Evolutionary conservation across 2,797 vertebrate genomes (phyloP), one percentile per base, ranked within the genome.

Genomic region (Halcyon badia): DNA sequence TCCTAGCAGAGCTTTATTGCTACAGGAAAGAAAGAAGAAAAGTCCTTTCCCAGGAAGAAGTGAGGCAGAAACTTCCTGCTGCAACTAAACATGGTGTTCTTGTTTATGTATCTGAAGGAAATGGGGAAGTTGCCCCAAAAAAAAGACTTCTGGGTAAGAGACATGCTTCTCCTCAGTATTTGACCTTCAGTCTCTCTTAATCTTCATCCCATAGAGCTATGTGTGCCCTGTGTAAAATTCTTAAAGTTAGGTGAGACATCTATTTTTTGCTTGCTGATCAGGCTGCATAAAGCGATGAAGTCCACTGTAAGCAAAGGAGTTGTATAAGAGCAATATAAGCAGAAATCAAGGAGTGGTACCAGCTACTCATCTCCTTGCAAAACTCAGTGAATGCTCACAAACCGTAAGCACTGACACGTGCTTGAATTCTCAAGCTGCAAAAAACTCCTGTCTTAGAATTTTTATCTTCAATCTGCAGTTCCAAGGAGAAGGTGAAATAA

Each of bases 11-110:
- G 14, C 22, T 78, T 81, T 78, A 44, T 75, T 77, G 37, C 28
- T 42, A 28, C 65, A 88, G n/a, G 49, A 54, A 89, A 81, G 25
- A 88, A 69, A 64, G 19, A 89, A 80, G 68, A 94, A 54, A 89
- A 91, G 19, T 49, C 44, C 48, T 77, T 85, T 94, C 71, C 64
- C 87, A 80, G 79, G 62, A 92, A 94, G 71, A 91, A 92, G 62
- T 46, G 60, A 94, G 84, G 64, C 24, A 91, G 80, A 87, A 93
- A 75, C 66, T 92, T 93, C 82, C 86, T 71, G 94, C 82, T 91
- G 41, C 80, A 15, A 44, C 58, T 81, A 88, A 75, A 71, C 15
- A 44, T 5, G 20, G 17, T 88, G 86, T 68, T 90, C 56, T 90
- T 90, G 41, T 86, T 91, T 89, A 72, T 44, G 14, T 54, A 12